Percentiles rank a stretch among this genome's conserved stretches.
Evolutionary conservation across 2,888 invertebrate genomes (phyloP).

Genomic region (Drosophila planitibia): DNA sequence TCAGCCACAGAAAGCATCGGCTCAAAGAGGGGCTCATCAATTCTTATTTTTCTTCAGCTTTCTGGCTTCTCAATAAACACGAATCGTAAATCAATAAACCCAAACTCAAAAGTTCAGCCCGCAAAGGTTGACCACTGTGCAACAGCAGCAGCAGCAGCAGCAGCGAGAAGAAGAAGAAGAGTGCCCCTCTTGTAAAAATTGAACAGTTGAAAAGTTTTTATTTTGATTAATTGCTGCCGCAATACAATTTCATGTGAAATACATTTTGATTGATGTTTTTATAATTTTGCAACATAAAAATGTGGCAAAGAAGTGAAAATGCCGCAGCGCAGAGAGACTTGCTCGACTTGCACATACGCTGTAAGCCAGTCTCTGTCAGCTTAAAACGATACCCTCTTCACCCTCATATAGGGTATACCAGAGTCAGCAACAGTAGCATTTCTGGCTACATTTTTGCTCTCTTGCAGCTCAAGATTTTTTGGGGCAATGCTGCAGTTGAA

Average conservation of each 20-base stretch:
- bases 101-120: conserved; percentile 57
- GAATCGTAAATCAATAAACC: conserved; percentile 79
- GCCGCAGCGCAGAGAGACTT: not conserved
- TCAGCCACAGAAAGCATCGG: conserved; percentile 25
- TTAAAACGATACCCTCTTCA: not conserved
- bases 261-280: conserved; percentile 77
- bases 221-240: conserved; percentile 72
- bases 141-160: not conserved
- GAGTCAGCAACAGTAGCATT: conserved; percentile 2
- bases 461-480: conserved; percentile 3
- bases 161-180: not conserved
- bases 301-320: not conserved
- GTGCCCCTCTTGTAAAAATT: conserved; percentile 56
- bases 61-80: conserved; percentile 65
- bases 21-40: conserved; percentile 64
- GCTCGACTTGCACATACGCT: not conserved
- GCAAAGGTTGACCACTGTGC: conserved; percentile 28
- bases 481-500: not conserved
- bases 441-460: not conserved
- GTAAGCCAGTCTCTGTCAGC: not conserved
- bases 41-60: conserved; percentile 52
- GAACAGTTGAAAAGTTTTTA: conserved; percentile 58
- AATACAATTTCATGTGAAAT: conserved; percentile 57
- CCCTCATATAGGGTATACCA: not conserved
- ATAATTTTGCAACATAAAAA: conserved; percentile 58